Base-by-base conservation (phyloP, 2,113 vertebrate species). In the Phoenicopterus ruber region DNA sequence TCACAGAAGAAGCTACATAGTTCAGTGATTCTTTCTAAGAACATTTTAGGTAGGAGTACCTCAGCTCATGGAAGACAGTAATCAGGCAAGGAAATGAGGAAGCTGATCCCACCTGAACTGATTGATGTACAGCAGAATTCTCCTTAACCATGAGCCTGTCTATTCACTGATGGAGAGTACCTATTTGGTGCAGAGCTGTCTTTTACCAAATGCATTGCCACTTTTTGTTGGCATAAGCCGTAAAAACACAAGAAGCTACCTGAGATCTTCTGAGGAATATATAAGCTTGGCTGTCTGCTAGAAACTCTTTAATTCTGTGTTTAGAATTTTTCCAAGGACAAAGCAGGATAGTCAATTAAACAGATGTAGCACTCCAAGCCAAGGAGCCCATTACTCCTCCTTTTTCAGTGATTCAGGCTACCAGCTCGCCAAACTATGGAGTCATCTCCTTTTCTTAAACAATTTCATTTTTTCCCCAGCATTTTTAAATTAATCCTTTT, bases 311-410 rank as follows among this genome's bases (percentile, higher is more conserved):
- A 77, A 82, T 90, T 93, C 34, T 78, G 28, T 86, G 40, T 85
- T 87, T 77, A 80, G 66, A 90, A 58, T 86, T 90, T 93, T 93
- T 96, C 29, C 73, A 89, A 86, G 61, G n/a, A 70, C 42, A 54
- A 76, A 92, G 44, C 20, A 52, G 13, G 24, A 34, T 42, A 93
- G 74, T 78, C 67, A 86, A 46, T 90, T 93, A 90, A 94, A 83
- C 25, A 93, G 50, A 73, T 52, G 29, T 66, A 85, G 49, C 29
- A 57, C 58, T 87, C 2, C 14, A 93, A 92, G 44, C 70, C 77
- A 76, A 88, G 59, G 16, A 88, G 32, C 13, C 59, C 52, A 44
- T 96, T 96, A 88, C 46, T 89, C 94, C n/a, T 49, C 24, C 31
- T 69, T 86, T 95, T 94, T 83, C 42, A 66, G n/a, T 69, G 70